Evolutionary conservation across 2,888 invertebrate species (phyloP).

Genomic region (Nasonia oneida): DNA sequence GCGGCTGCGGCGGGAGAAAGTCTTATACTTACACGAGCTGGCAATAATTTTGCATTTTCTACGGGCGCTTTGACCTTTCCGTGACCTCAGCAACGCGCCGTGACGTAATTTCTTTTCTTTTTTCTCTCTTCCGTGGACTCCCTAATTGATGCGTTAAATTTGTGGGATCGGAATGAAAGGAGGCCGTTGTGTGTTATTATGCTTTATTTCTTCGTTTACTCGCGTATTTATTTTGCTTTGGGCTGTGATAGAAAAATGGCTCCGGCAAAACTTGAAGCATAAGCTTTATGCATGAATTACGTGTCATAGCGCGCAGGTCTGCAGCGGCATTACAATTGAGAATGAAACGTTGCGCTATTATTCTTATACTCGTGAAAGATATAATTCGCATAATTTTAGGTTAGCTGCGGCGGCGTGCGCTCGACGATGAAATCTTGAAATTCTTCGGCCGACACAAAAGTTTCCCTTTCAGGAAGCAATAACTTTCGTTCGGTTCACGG

Average conservation of each 20-base stretch:
- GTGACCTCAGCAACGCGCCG: slow-evolving; percentile 19
- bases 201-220: not conserved
- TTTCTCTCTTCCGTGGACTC: not conserved
- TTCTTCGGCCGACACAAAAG: slow-evolving; percentile 33
- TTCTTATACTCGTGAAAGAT: slow-evolving; percentile 34
- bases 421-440: slow-evolving; percentile 44
- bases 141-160: slow-evolving; percentile 1
- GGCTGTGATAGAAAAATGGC: not conserved
- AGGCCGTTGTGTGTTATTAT: not conserved
- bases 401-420: not conserved
- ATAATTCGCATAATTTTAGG: slow-evolving; percentile 43
- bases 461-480: slow-evolving; percentile 44
- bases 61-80: slow-evolving; percentile 41
- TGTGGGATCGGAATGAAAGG: not conserved
- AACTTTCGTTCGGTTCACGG: slow-evolving; percentile 45
- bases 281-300: not conserved
- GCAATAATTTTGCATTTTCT: slow-evolving; percentile 47
- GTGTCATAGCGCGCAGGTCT: not conserved
- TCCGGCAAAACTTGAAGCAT: not conserved
- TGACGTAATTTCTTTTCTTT: slow-evolving; percentile 10
- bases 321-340: slow-evolving; percentile 22
- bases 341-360: slow-evolving; percentile 19
- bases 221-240: not conserved
- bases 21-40: not conserved
- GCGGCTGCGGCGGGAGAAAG: slow-evolving; percentile 13